Evolutionary conservation across 2,888 invertebrate genomes (phyloP), one percentile per base, ranked within the genome.

Genomic region (Cecidostiba fungosa): DNA sequence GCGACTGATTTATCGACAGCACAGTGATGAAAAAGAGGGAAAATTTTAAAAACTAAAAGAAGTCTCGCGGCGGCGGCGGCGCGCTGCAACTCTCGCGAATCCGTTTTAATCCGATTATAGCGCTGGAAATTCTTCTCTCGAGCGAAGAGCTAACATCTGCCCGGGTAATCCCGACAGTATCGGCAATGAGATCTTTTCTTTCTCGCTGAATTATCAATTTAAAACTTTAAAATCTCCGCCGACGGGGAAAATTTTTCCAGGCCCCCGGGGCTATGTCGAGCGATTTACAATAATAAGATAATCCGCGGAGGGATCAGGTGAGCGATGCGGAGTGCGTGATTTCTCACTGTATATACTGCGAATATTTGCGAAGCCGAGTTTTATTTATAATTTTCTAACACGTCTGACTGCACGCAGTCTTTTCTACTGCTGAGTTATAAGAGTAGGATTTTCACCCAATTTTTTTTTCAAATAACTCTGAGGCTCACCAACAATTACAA

Each of bases 61-160:
- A 86, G 62, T 72, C 73, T 77, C 72, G 62, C 50, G 19, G 10
- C 16, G 1, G 10, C 1, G 47, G 1, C 54, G n/a, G 54, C 54
- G 23, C 23, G 8, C 23, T 59, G 54, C 54, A 59, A 59, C 54
- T 66, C 66, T 66, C 66, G 66, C 39, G 47, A 81, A 80, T 81
- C 79, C 74, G 69, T 86, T 86, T 85, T 85, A 85, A 85, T 82
- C 82, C 82, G 85, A 85, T 85, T 82, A n/a, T n/a, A 78, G 66
- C 78, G 29, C 36, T 26, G 54, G 36, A 78, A 69, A 85, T 82
- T 82, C 85, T 85, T 85, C 59, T 77, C 23, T 23, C 54, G 8
- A 23, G 54, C 54, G 32, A 54, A 43, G 72, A 70, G 74, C 82
- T 81, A 82, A 82, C 78, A 79, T 82, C 85, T 82, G 69, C 77